Evolutionary conservation across 2,113 vertebrate species (phyloP).

Genomic region (Colaptes auratus): DNA sequence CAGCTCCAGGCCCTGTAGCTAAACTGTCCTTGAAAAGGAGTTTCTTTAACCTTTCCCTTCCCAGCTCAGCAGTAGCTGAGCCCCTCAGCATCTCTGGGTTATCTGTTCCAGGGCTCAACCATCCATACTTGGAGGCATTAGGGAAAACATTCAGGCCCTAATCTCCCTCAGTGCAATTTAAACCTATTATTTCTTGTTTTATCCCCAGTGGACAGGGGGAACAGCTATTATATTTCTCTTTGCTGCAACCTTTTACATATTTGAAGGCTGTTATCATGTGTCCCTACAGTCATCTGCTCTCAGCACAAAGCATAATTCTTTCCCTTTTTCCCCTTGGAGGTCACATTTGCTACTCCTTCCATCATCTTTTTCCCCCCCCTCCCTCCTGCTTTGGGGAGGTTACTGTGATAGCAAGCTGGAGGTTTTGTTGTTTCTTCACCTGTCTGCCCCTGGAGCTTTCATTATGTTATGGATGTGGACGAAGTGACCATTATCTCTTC

Average conservation of each 20-base stretch:
- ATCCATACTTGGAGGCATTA: not conserved
- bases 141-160: slow-evolving; percentile 27
- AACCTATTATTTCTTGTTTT: slow-evolving; percentile 65
- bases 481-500: slow-evolving; percentile 45
- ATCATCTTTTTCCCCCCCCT: not conserved
- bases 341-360: slow-evolving; percentile 4
- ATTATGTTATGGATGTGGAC: not conserved
- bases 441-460: slow-evolving; percentile 12
- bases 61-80: not conserved
- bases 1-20: not conserved
- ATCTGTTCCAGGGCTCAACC: slow-evolving; percentile 25
- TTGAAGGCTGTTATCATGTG: slow-evolving; percentile 42
- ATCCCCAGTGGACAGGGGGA: slow-evolving; percentile 37
- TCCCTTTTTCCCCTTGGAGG: slow-evolving; percentile 34
- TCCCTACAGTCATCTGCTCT: slow-evolving; percentile 5
- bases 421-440: slow-evolving; percentile 40
- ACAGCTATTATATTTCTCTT: slow-evolving; percentile 57
- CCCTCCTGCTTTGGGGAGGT: slow-evolving; percentile 13
- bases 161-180: slow-evolving; percentile 59
- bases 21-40: not conserved
- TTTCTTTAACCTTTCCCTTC: slow-evolving; percentile 19
- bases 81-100: not conserved
- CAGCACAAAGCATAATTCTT: slow-evolving; percentile 32
- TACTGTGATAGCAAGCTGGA: not conserved
- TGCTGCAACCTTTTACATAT: slow-evolving; percentile 53